These are phyloP conservation scores for Menidia beryllina DNA, from an alignment of 2,113 vertebrate species.

Conservation along the genomic window DNA sequence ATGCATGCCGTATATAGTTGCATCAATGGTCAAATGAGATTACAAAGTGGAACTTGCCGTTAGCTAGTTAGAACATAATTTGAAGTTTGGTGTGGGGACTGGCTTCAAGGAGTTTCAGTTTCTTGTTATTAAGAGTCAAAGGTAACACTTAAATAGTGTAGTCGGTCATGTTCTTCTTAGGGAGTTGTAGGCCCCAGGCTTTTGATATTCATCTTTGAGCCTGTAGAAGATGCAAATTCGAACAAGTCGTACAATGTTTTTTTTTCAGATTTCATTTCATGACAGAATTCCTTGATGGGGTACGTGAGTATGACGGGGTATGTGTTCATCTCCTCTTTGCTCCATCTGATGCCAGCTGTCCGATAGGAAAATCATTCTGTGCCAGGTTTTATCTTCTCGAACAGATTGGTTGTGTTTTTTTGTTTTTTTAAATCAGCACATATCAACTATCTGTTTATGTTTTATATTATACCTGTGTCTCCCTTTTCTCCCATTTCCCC, in stretches of 20 bases:
- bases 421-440: slow-evolving; percentile 10
- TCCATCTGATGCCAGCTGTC: slow-evolving; percentile 7
- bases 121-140: neutral
- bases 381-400: neutral
- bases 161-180: neutral
- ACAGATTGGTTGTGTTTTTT: neutral
- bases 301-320: too few relatives aligned
- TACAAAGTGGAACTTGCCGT: too few relatives aligned
- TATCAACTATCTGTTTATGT: slow-evolving; percentile 24
- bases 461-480: slow-evolving; percentile 86
- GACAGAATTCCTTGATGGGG: neutral
- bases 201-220: neutral
- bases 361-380: neutral
- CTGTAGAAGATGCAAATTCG: neutral
- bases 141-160: neutral
- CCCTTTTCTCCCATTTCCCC: slow-evolving; percentile 96
- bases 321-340: neutral
- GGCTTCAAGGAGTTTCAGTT: neutral
- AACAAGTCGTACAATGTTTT: neutral
- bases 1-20: too few relatives aligned
- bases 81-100: neutral
- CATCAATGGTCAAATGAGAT: too few relatives aligned
- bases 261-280: slow-evolving; percentile 5
- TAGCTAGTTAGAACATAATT: neutral
- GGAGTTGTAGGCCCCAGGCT: neutral